A percentile compares a stretch with the other conserved stretches of the same genome.
Conservation (phyloP, 2,888 invertebrate species). For the Ecliptopera silaceata region DNA sequence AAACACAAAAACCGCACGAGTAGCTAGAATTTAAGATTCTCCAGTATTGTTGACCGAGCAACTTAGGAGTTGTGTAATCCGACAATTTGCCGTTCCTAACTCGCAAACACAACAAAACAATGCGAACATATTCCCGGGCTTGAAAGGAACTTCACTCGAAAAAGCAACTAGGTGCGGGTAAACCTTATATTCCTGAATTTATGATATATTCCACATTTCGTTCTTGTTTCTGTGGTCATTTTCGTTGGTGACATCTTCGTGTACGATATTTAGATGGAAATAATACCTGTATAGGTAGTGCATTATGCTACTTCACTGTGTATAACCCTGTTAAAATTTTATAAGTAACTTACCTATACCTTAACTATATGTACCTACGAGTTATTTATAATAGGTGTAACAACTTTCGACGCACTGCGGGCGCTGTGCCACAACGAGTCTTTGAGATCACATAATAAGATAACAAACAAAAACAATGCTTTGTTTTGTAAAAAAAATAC, state of each 20-base stretch:
- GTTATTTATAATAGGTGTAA: too few species aligned
- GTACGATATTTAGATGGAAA: slow-evolving; percentile 66
- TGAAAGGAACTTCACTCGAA: slow-evolving; percentile 77
- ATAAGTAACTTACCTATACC: too few species aligned
- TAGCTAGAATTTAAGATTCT: slow-evolving; percentile 63
- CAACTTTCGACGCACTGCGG: too few species aligned
- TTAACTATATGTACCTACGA: too few species aligned
- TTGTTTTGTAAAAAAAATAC: neutral
- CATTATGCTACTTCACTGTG: slow-evolving; percentile 6
- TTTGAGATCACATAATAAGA: slow-evolving; percentile 21
- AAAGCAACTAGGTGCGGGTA: slow-evolving; percentile 75
- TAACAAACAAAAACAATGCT: neutral
- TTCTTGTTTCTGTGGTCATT: slow-evolving; percentile 69
- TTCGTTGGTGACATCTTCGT: slow-evolving; percentile 59
- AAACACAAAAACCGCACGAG: slow-evolving; percentile 58
- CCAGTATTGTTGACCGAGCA: slow-evolving; percentile 70
- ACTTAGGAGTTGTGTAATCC: slow-evolving; percentile 79
- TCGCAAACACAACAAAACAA: slow-evolving; percentile 80
- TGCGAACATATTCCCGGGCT: slow-evolving; percentile 74
- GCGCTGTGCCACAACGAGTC: slow-evolving; percentile 17
- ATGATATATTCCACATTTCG: slow-evolving; percentile 67
- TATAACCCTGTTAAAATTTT: slow-evolving; percentile 17
- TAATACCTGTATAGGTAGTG: slow-evolving; percentile 55
- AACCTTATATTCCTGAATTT: slow-evolving; percentile 78
- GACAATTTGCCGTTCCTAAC: slow-evolving; percentile 77